phyloP scores from a whole-genome alignment of 2,888 invertebrate genomes.

The Ophion obscuratus region DNA sequence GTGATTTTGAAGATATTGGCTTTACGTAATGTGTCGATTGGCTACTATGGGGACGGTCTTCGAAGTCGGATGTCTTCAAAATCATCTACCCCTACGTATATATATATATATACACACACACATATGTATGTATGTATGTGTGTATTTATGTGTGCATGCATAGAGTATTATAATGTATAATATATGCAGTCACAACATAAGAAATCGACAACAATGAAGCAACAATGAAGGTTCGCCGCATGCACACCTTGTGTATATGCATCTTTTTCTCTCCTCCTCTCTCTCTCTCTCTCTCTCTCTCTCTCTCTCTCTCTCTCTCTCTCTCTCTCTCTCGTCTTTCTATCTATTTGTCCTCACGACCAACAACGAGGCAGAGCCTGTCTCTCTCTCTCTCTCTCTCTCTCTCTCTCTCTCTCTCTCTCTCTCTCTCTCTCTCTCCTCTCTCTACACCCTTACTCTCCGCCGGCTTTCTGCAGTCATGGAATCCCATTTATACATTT shows the following conservation, averaged over 20 bases:
- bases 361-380: background rate
- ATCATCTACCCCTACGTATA: conserved; percentile 30
- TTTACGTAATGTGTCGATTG: too few relatives aligned
- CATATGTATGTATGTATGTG: background rate
- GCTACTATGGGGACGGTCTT: too few relatives aligned
- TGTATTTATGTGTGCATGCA: background rate
- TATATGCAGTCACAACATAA: conserved; percentile 64
- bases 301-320: conserved; percentile 38
- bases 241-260: conserved; percentile 65
- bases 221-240: conserved; percentile 75
- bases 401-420: background rate
- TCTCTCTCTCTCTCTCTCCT: background rate
- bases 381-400: background rate
- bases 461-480: conserved; percentile 69
- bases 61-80: too few relatives aligned
- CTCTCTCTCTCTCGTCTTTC: background rate
- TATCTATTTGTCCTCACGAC: background rate
- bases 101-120: background rate
- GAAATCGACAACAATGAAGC: conserved; percentile 81
- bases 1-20: too few relatives aligned
- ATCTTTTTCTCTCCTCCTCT: conserved; percentile 21
- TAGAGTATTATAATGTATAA: conserved; percentile 33
- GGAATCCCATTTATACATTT: conserved; percentile 77
- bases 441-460: conserved; percentile 66
- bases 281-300: conserved; percentile 22